Evolutionary conservation across 2,888 invertebrate species (phyloP), one percentile per base, ranked within the genome.

Genomic region (Thera obeliscata): DNA sequence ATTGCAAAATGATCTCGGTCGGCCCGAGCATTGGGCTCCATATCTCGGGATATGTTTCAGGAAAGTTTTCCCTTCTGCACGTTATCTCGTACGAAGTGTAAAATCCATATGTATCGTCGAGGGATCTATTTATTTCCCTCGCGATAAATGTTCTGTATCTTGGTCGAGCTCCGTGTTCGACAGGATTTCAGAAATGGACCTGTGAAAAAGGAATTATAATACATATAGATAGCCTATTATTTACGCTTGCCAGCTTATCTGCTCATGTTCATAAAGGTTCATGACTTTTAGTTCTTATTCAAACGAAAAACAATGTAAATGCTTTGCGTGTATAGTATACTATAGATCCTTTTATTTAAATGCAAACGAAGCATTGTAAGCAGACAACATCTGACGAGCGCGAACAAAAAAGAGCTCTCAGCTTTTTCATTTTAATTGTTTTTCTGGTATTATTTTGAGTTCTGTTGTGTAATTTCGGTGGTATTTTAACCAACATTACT

Each of bases 391-490:
- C 84, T 87, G 86, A 82, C 81, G 83, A 85, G 75, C 82, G 75
- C 80, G 80, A 85, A 87, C 87, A 91, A 91, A 91, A 65, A 90
- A 90, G 84, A 82, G 85, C 86, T 86, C 84, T 87, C 83, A n/a
- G n/a, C n/a, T n/a, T n/a, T n/a, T n/a, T n/a, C n/a, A n/a, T n/a
- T n/a, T n/a, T n/a, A n/a, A n/a, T n/a, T n/a, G n/a, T n/a, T n/a
- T n/a, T n/a, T n/a, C n/a, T n/a, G n/a, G n/a, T n/a, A n/a, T n/a
- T n/a, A n/a, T n/a, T n/a, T n/a, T n/a, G n/a, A n/a, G n/a, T n/a
- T n/a, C n/a, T n/a, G n/a, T n/a, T n/a, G n/a, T n/a, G n/a, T n/a
- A n/a, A n/a, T n/a, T n/a, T n/a, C n/a, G n/a, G n/a, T n/a, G n/a
- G n/a, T n/a, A n/a, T n/a, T n/a, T n/a, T n/a, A n/a, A n/a, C n/a